Evolutionary conservation across 2,888 invertebrate species (phyloP).

Genomic region (Brachypterus glaber): DNA sequence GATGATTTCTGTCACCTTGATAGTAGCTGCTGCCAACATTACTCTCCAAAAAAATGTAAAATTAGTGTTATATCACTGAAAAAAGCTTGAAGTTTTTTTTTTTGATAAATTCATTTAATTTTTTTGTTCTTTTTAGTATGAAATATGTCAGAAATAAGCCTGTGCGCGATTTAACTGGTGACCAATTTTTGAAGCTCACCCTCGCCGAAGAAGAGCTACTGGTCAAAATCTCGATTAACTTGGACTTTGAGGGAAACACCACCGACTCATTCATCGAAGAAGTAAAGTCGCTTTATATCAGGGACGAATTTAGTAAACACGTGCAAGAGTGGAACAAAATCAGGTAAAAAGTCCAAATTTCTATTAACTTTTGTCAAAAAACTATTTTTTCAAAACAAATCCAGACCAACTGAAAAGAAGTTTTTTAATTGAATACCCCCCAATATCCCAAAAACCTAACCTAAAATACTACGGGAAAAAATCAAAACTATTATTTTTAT

Average conservation of each 20-base stretch:
- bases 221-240: slow-evolving; percentile 61
- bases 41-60: no score
- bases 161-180: slow-evolving; percentile 75
- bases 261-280: slow-evolving; percentile 76
- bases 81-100: not conserved
- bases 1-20: no score
- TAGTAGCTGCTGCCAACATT: no score
- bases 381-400: no score
- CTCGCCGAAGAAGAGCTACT: slow-evolving; percentile 78
- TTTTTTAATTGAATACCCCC: no score
- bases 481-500: no score
- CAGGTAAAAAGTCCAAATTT: no score
- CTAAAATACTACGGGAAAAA: no score
- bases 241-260: slow-evolving; percentile 70
- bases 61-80: slow-evolving; percentile 2
- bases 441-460: no score
- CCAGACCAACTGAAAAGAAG: no score
- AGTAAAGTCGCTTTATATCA: slow-evolving; percentile 58
- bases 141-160: slow-evolving; percentile 92
- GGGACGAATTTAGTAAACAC: slow-evolving; percentile 87
- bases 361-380: no score
- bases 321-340: slow-evolving; percentile 95
- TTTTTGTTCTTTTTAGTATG: slow-evolving; percentile 44
- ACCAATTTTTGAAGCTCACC: slow-evolving; percentile 77
- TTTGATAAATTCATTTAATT: slow-evolving; percentile 3